Evolutionary conservation across 2,113 vertebrate genomes (phyloP), one percentile per base, ranked within the genome.

Genomic region (Axis porcinus): DNA sequence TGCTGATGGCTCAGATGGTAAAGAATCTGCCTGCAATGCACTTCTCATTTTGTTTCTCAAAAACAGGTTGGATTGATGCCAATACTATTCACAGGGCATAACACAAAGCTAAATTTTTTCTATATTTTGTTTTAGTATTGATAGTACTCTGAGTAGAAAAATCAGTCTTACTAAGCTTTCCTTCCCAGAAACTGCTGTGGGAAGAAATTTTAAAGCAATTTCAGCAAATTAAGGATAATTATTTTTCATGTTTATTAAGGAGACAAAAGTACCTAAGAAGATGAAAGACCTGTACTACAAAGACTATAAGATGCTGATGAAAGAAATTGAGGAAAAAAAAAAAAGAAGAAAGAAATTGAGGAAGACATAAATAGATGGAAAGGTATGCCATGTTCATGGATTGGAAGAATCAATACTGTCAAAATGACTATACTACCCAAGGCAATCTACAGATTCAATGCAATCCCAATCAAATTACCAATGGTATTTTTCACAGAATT

Each of bases 161-260:
- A 76, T 30, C 3, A 92, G 36, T 47, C 55, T 89, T 74, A 70
- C 30, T 89, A 79, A 93, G 36, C 15, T 84, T 89, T 70, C 84
- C 15, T 96, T 96, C 64, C 87, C 93, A 93, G 89, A 97, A 97
- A 33, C 6, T 78, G 25, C 94, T 97, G 60, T 9, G 14, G 79
- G 60, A 94, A 91, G 25, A 93, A 79, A 91, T 70, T 96, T 95
- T 95, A 96, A 96, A 94, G 47, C 70, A 93, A 64, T 74, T 97
- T 96, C 47, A 87, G 70, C 40, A 89, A 96, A 52, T 67, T 74
- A 89, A 87, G n/a, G 10, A 17, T 93, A 95, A 79, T 96, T 10
- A 47, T 52, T 96, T 91, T 90, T 96, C 81, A 87, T 85, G 28
- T 88, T 95, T 90, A 94, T 96, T 81, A 96, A 76, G 70, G 11